Conservation (phyloP, 2,797 vertebrate species). For the Bufotes viridis region DNA sequence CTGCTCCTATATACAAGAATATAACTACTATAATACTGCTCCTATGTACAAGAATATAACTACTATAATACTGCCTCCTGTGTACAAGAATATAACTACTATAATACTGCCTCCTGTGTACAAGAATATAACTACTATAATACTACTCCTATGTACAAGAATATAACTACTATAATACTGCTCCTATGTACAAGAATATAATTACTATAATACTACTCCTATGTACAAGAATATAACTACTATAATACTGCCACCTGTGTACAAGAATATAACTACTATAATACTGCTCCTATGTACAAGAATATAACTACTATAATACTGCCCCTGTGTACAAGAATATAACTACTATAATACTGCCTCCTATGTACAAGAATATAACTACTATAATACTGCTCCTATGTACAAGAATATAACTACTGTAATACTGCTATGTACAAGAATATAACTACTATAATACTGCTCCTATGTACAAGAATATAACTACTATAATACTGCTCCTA, state of each 20-base stretch:
- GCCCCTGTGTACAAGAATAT: background rate
- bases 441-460: slow-evolving; percentile 2
- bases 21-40: background rate
- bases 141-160: background rate
- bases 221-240: slow-evolving; percentile 14
- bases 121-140: slow-evolving; percentile 9
- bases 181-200: background rate
- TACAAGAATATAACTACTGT: background rate
- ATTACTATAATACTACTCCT: background rate
- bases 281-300: background rate
- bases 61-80: background rate
- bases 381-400: background rate
- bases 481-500: background rate
- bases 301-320: slow-evolving; percentile 16
- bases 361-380: slow-evolving; percentile 8
- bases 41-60: background rate
- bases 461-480: background rate
- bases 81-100: background rate
- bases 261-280: slow-evolving; percentile 3
- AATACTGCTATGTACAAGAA: background rate
- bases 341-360: background rate
- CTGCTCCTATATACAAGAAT: background rate
- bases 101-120: background rate
- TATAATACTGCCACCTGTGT: background rate
- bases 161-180: background rate